phyloP scores from a whole-genome alignment of 2,888 invertebrate genomes.

The Pasiphila rectangulata region DNA sequence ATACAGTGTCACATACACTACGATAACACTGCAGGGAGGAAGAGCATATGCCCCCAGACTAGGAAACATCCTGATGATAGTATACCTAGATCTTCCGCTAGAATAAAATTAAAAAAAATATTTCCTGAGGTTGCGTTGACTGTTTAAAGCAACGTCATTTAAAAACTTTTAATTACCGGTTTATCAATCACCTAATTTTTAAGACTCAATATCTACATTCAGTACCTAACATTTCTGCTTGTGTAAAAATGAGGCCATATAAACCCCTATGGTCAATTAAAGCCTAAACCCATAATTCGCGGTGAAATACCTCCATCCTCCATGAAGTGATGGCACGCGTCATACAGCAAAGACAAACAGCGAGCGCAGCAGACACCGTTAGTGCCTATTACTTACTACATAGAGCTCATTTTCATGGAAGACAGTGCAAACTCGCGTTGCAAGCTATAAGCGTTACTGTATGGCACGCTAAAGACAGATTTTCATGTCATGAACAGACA shows the following conservation, averaged over 20 bases:
- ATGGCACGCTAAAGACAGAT: slow-evolving; percentile 16
- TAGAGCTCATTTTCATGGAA: slow-evolving; percentile 16
- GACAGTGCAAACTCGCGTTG: slow-evolving; percentile 13
- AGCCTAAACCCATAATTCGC: slow-evolving; percentile 72
- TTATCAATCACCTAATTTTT: too few relatives aligned
- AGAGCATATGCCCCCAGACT: too few relatives aligned
- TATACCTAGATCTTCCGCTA: too few relatives aligned
- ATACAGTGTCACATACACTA: too few relatives aligned
- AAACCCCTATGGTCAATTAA: slow-evolving; percentile 57
- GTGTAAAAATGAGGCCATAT: slow-evolving; percentile 27
- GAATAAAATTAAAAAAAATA: too few relatives aligned
- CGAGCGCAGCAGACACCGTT: slow-evolving; percentile 13
- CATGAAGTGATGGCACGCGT: slow-evolving; percentile 29
- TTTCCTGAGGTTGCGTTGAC: too few relatives aligned
- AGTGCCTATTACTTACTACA: slow-evolving; percentile 5
- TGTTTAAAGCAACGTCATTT: too few relatives aligned
- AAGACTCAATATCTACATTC: too few relatives aligned
- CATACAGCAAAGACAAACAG: slow-evolving; percentile 27
- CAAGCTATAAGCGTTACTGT: slow-evolving; percentile 17
- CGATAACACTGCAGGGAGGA: too few relatives aligned
- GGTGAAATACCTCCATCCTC: slow-evolving; percentile 62
- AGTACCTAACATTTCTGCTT: too few relatives aligned
- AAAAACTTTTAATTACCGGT: too few relatives aligned
- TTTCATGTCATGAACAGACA: slow-evolving; percentile 8
- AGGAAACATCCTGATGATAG: too few relatives aligned